phyloP scores from a whole-genome alignment of 2,113 vertebrate species.

The Phaethon lepturus region DNA sequence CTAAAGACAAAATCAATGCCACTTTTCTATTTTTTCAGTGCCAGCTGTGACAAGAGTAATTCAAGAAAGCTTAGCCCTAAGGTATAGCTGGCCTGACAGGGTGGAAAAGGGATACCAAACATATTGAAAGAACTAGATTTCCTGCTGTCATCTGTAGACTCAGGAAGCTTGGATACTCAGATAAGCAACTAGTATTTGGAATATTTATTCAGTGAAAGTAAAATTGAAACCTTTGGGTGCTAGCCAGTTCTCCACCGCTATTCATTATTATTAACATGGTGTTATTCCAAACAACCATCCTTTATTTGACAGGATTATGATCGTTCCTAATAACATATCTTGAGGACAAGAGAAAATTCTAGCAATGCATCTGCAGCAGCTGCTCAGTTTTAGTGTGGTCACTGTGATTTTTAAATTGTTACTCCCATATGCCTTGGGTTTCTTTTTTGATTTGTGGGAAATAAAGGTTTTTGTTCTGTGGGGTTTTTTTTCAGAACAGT shows the following conservation, averaged over 20 bases:
- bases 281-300: not conserved
- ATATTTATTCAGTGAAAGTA: not conserved
- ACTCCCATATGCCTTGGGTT: not conserved
- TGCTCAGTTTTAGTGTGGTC: not conserved
- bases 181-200: not conserved
- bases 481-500: not conserved
- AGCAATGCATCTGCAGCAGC: not conserved
- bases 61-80: not conserved
- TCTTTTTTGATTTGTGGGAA: not conserved
- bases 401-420: not conserved
- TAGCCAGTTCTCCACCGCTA: not conserved
- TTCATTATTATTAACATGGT: not conserved
- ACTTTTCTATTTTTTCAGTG: not conserved
- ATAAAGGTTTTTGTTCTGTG: not conserved
- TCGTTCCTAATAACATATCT: not conserved
- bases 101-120: fast-evolving
- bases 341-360: not conserved
- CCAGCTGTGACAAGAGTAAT: not conserved
- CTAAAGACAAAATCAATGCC: not conserved
- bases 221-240: not conserved
- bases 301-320: not conserved
- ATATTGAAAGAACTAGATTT: not conserved
- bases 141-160: not conserved
- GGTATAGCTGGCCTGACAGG: fast-evolving
- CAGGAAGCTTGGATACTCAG: not conserved